These are phyloP conservation scores for Diplodus puntazzo DNA, from an alignment of 2,797 vertebrate genomes.

Conservation along the genomic window DNA sequence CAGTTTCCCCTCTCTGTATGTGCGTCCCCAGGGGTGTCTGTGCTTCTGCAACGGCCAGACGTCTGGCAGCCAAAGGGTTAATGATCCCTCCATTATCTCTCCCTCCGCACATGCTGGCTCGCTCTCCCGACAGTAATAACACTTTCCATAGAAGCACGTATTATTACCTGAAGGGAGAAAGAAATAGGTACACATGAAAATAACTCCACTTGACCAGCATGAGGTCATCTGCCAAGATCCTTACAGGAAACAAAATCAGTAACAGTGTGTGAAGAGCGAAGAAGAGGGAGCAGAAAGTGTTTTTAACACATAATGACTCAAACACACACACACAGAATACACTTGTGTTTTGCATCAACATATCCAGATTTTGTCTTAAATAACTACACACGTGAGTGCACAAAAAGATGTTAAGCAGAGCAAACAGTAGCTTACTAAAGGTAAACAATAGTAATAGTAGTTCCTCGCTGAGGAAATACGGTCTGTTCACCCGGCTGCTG, in stretches of 20 bases:
- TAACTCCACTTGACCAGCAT: neutral
- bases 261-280: neutral
- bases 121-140: constrained; percentile 97
- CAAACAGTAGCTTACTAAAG: neutral
- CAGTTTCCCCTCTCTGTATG: constrained; percentile 96
- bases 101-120: constrained; percentile 96
- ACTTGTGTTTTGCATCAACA: neutral
- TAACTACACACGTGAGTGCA: neutral
- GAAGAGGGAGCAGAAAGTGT: neutral
- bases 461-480: no score
- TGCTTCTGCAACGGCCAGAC: constrained; percentile 99
- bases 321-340: neutral
- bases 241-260: neutral
- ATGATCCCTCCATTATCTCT: constrained; percentile 94
- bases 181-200: neutral
- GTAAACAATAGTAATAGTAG: neutral
- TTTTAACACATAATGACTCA: neutral
- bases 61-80: constrained; percentile 97
- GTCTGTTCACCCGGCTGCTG: neutral
- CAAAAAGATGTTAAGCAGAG: neutral
- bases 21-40: constrained; percentile 97
- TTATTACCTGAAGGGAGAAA: constrained; percentile 89
- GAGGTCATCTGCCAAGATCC: neutral
- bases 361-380: neutral
- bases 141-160: constrained; percentile 98